These are phyloP conservation scores for Penaeus japonicus DNA, from an alignment of 1,140 invertebrate genomes.

Conservation along the genomic window DNA sequence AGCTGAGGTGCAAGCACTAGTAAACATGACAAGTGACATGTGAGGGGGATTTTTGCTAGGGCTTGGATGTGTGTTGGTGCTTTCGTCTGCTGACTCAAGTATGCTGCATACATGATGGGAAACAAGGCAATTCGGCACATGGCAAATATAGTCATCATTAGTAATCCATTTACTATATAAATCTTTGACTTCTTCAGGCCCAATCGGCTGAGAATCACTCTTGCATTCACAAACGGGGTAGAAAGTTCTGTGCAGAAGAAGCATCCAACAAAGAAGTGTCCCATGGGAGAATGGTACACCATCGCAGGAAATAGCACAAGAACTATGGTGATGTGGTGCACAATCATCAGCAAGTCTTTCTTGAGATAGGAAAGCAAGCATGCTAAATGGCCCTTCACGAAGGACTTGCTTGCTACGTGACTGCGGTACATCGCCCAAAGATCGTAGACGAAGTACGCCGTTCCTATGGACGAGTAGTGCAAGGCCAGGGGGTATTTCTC, in stretches of 20 bases:
- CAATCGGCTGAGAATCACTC: slow-evolving; percentile 55
- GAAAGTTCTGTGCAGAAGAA: slow-evolving; percentile 57
- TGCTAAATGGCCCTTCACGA: background rate
- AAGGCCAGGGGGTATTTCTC: slow-evolving; percentile 42
- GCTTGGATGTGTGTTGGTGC: slow-evolving; percentile 41
- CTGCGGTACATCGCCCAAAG: slow-evolving; percentile 54
- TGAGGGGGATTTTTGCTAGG: slow-evolving; percentile 41
- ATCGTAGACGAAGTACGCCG: slow-evolving; percentile 57
- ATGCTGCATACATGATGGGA: slow-evolving; percentile 52
- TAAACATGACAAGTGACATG: slow-evolving; percentile 50
- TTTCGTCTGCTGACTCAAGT: slow-evolving; percentile 51
- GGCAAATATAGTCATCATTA: slow-evolving; percentile 56
- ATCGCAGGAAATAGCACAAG: slow-evolving; percentile 49
- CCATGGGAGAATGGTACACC: slow-evolving; percentile 55
- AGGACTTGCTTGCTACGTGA: slow-evolving; percentile 7
- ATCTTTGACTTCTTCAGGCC: slow-evolving; percentile 53
- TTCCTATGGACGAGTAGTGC: slow-evolving; percentile 54
- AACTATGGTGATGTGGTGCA: slow-evolving; percentile 52
- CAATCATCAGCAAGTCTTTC: slow-evolving; percentile 50
- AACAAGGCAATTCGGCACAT: slow-evolving; percentile 56
- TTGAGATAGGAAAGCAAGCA: slow-evolving; percentile 37
- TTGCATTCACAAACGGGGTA: slow-evolving; percentile 56
- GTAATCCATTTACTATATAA: slow-evolving; percentile 52
- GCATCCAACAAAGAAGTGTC: slow-evolving; percentile 56
- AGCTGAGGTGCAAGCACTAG: slow-evolving; percentile 54